Conservation (phyloP, 2,797 vertebrate genomes). For the Danio kyathit region DNA sequence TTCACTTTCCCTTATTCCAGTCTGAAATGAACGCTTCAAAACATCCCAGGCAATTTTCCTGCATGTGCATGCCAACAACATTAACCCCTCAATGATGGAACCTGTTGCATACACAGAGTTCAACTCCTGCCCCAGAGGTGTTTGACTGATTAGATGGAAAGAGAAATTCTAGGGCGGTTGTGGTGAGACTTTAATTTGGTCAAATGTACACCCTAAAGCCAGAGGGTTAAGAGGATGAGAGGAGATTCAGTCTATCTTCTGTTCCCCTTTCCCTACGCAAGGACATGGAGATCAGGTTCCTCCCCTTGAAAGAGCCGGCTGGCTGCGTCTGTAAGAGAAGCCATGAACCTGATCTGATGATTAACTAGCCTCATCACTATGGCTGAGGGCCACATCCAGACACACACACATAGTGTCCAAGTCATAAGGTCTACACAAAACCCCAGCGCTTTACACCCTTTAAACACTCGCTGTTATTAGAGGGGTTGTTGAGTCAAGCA, state of each 20-base stretch:
- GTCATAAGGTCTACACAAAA: constrained; percentile 55
- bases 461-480: not conserved
- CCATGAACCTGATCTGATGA: constrained; percentile 79
- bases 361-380: constrained; percentile 79
- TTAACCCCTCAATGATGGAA: constrained; percentile 75
- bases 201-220: constrained; percentile 68
- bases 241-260: constrained; percentile 59
- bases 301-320: constrained; percentile 72
- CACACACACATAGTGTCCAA: constrained; percentile 61
- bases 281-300: constrained; percentile 74
- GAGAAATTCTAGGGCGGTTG: constrained; percentile 60
- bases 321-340: constrained; percentile 74
- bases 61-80: constrained; percentile 47
- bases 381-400: constrained; percentile 72
- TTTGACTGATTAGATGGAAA: constrained; percentile 66
- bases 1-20: constrained; percentile 60
- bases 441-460: constrained; percentile 8
- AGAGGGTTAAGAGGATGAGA: constrained; percentile 69
- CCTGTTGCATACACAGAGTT: constrained; percentile 74
- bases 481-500: not conserved
- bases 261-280: constrained; percentile 66
- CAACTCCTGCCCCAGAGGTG: not conserved
- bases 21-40: constrained; percentile 49
- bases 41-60: constrained; percentile 22
- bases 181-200: constrained; percentile 65